Base-by-base conservation (phyloP, 2,888 invertebrate genomes). In the Pachymerium ferrugineum region DNA sequence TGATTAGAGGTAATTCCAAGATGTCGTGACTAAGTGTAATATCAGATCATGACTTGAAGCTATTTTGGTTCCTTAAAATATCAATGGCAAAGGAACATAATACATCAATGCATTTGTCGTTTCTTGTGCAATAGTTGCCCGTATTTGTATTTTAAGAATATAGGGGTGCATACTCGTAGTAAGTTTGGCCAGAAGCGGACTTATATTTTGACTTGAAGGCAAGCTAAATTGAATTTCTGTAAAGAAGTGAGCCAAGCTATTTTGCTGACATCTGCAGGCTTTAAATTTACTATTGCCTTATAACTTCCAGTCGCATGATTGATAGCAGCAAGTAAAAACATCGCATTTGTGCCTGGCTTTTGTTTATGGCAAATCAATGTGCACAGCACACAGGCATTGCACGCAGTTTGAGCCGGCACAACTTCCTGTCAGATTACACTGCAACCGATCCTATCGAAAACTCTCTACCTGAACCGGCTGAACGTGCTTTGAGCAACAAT, bases 311-410 rank as follows among this genome's bases (percentile, higher is more conserved):
- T 62, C 62, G 62, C 62, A 62, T 62, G 62, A 62, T 62, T 62
- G 62, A 62, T 62, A 62, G 62, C 62, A 62, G 5, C 62, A 28
- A 62, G 62, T 62, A 62, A 62, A 62, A 62, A 62, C 62, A 28
- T 62, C 22, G 62, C 62, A 28, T 62, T 62, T 28, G 62, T 62
- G 62, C 62, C 62, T 62, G 62, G 62, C 62, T 62, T 62, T 62
- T 62, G 62, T 62, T 62, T 62, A 62, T 62, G 62, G 62, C 62
- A 62, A 62, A 62, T 62, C 62, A 62, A 62, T 62, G 62, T 62
- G 62, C 5, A 25, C 28, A 10, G 62, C 62, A 25, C 62, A 28
- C 62, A 10, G 62, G 62, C 62, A 62, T 62, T 22, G 62, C 62
- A 62, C 62, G 62, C 62, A 62, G 62, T 62, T 62, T 62, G 62